Conservation (phyloP, 2,888 invertebrate genomes). For the Rhimphoctona megacephalus region DNA sequence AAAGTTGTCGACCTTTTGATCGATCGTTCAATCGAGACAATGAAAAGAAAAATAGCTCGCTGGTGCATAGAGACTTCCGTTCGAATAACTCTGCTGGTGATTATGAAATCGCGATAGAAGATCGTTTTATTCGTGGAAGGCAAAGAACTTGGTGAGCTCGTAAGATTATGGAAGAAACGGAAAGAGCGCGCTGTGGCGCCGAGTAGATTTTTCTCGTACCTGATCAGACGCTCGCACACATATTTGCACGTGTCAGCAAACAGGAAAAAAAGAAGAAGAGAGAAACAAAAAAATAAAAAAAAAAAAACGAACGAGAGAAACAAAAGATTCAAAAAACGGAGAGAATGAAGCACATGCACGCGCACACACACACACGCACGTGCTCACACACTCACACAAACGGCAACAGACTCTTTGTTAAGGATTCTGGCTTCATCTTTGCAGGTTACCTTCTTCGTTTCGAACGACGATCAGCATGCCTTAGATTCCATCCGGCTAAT, state of each 20-base stretch:
- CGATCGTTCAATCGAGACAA: no score
- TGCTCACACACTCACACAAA: conserved; percentile 38
- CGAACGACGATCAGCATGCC: conserved; percentile 75
- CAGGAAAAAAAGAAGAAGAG: not conserved
- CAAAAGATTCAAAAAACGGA: not conserved
- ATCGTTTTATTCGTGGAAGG: conserved; percentile 13
- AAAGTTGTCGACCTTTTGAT: no score
- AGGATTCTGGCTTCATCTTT: conserved; percentile 42
- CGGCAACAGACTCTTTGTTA: conserved; percentile 46
- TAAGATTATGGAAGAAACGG: conserved; percentile 63
- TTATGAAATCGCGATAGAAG: conserved; percentile 21
- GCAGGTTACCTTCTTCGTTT: conserved; percentile 50
- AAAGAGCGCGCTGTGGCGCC: conserved; percentile 81
- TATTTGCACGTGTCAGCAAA: conserved; percentile 23
- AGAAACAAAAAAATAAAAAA: not conserved
- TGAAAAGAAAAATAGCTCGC: no score
- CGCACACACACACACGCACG: conserved; percentile 50
- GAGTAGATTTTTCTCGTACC: conserved; percentile 79
- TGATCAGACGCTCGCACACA: conserved; percentile 68
- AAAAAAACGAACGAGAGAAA: not conserved
- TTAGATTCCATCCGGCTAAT: conserved; percentile 83
- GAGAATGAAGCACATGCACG: not conserved
- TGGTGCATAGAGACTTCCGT: no score
- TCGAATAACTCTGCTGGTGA: not conserved
- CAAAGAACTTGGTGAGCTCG: conserved; percentile 28